phyloP scores from a whole-genome alignment of 2,113 vertebrate genomes.

The Eclectus roratus region DNA sequence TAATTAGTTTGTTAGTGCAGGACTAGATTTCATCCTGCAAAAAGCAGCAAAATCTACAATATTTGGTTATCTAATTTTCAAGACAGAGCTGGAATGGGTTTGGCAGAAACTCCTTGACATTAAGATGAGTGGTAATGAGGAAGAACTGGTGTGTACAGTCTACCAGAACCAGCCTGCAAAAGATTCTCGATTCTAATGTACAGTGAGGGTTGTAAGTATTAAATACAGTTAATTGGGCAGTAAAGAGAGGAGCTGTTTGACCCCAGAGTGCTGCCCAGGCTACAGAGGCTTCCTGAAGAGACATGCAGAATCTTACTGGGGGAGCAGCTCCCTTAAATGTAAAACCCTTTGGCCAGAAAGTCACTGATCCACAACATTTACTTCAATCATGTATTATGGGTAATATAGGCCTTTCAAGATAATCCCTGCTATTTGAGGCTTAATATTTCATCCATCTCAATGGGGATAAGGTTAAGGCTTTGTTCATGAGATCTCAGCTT shows the following conservation, averaged over 20 bases:
- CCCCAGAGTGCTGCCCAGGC: background rate
- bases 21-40: background rate
- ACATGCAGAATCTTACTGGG: background rate
- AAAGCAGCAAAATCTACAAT: background rate
- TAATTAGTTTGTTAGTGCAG: background rate
- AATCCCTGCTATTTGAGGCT: background rate
- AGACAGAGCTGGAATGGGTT: background rate
- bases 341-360: background rate
- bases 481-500: background rate
- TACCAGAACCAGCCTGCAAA: background rate
- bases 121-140: background rate
- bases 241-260: background rate
- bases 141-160: background rate
- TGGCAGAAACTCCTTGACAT: background rate
- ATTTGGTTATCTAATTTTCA: background rate
- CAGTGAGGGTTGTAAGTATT: accelerated
- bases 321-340: background rate
- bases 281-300: background rate
- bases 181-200: background rate
- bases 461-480: background rate
- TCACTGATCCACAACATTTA: background rate
- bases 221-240: background rate
- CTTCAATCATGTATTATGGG: background rate
- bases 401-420: background rate
- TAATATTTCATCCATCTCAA: background rate